Evolutionary conservation across 2,113 vertebrate species (phyloP).

Genomic region (Prietella phreatophila): DNA sequence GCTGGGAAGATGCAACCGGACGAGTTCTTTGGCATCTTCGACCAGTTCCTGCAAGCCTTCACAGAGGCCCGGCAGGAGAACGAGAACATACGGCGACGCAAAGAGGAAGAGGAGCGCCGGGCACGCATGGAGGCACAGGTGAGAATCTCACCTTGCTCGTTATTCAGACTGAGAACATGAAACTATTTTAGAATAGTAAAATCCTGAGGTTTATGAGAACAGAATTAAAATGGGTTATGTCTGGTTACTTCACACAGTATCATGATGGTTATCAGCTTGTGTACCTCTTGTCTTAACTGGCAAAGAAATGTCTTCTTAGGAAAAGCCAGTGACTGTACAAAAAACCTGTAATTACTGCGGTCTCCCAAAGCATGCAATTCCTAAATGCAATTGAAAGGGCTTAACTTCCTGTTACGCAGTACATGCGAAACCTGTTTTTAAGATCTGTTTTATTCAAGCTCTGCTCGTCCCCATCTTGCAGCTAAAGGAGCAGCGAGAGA

Average conservation of each 20-base stretch:
- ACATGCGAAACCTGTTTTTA: background rate
- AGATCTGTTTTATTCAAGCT: background rate
- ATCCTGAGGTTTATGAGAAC: background rate
- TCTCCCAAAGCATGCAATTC: background rate
- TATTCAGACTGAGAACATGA: background rate
- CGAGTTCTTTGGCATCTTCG: constrained; percentile 98
- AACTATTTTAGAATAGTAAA: background rate
- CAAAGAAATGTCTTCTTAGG: background rate
- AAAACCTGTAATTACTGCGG: background rate
- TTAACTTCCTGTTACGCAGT: background rate
- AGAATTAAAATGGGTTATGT: background rate
- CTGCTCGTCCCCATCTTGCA: constrained; percentile 54
- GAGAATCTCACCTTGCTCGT: background rate
- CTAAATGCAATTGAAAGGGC: background rate
- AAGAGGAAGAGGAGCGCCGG: constrained; percentile 95
- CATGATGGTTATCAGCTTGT: background rate
- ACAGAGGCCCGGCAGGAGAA: constrained; percentile 94
- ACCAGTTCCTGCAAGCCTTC: constrained; percentile 96
- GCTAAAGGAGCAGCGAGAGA: constrained; percentile 95
- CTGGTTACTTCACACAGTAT: background rate
- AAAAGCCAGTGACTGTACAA: background rate
- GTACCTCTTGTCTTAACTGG: background rate
- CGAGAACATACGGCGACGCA: constrained; percentile 91
- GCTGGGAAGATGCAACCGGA: constrained; percentile 89
- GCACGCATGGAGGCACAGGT: constrained; percentile 96